Evolutionary conservation across 2,113 vertebrate species (phyloP), one percentile per base, ranked within the genome.

Genomic region (Pleuronectes platessa): DNA sequence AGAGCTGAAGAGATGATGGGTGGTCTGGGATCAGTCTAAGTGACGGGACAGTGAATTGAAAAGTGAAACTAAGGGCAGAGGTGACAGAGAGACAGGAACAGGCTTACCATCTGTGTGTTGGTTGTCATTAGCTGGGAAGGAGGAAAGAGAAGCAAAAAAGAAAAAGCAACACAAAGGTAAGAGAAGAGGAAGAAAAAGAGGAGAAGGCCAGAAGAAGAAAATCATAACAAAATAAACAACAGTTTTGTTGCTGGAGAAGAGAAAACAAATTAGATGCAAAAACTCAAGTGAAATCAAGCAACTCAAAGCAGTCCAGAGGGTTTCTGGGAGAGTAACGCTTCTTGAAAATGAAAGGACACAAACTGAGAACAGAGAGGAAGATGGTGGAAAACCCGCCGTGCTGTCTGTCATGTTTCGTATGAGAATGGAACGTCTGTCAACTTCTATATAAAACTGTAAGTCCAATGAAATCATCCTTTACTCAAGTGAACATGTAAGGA

Each of bases 51-150:
- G 70, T 73, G 63, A 79, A 80, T 37, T 61, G 45, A 64, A 60
- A 85, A 88, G 79, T 79, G 82, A 83, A 87, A 86, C 81, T 78
- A 84, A 82, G 81, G 54, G 82, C 47, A 69, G 81, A 78, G 69
- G 78, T 83, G 88, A 92, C 83, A 92, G 88, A 93, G 83, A 91
- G 90, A 93, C 71, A 90, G 90, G 90, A 88, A 87, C 89, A 91
- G 92, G 95, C 98, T 99, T 99, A 99, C 98, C 98, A 97, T 96
- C 92, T 98, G 96, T 88, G 96, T 96, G 97, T 94, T 98, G 96
- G 96, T 92, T 93, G 97, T 96, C 97, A 97, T 95, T 95, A 97
- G 95, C 98, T 99, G 96, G 95, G 93, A 54, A 93, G 95, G 94
- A 96, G 94, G 92, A 96, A 87, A 95, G 94, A 97, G 94, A 95